Base-by-base conservation (phyloP, 2,113 vertebrate genomes). In the Sebastes schlegelii region DNA sequence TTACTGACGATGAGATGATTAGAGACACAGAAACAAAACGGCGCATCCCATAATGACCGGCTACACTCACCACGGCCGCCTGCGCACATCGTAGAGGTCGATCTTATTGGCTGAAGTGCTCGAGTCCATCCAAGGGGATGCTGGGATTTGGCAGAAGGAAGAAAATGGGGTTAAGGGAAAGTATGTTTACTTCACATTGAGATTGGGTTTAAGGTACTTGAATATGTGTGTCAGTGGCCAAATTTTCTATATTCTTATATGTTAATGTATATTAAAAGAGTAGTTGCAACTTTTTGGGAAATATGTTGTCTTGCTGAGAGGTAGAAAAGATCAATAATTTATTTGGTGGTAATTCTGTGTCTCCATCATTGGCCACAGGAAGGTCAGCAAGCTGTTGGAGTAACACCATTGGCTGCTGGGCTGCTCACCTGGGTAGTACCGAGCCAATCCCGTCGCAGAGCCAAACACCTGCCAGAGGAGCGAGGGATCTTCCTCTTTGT, bases 391-490 rank as follows among this genome's bases (percentile, higher is more conserved):
- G 23, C 10, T 42, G 11, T 49, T 4, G 13, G 23, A 26, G 12
- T 5, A 9, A 43, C n/a, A 57, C 13, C 21, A 60, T n/a, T 63
- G 66, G 74, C 74, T 71, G 8, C 34, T 13, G 14, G 19, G 46
- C 26, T 23, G 49, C 84, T 96, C 93, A 99, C 98, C 98, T 96
- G 98, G 98, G 86, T 96, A 99, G 81, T 99, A 99, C 0, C 98
- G 96, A 48, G 98, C 97, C 40, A 99, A 90, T 83, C 98, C 98
- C 0, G 97, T 98, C 57, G 98, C 98, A 66, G 98, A 99, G 21
- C 98, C 98, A 57, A 99, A 99, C 79, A 98, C 97, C 93, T 99
- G 98, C 98, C 98, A 99, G 8, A 99, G 82, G 26, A 99, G 89
- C 0, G 97, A 96, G 8, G 97, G 97, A 77, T 99, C 98, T 66